These are phyloP conservation scores for Limnephilus marmoratus DNA, from an alignment of 2,888 invertebrate genomes.

Conservation along the genomic window DNA sequence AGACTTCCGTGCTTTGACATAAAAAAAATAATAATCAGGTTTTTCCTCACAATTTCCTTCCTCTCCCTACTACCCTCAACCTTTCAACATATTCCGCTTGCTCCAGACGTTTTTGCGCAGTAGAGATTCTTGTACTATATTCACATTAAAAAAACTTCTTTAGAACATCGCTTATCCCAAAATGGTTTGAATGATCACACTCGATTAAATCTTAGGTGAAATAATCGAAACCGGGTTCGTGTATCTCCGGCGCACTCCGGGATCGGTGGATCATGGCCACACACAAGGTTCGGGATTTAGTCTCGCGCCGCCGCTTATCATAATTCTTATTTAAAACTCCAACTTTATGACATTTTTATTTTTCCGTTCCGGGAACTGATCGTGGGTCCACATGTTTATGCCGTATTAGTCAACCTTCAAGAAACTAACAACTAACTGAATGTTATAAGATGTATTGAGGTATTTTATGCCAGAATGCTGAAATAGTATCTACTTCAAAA, in stretches of 20 bases:
- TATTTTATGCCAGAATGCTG: neutral
- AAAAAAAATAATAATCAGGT: no score
- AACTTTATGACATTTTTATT: constrained; percentile 65
- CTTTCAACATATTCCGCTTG: no score
- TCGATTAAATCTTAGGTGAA: neutral
- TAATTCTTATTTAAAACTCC: constrained; percentile 65
- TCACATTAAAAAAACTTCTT: neutral
- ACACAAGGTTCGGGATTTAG: constrained; percentile 63
- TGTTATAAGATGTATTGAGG: neutral
- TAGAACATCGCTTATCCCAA: neutral
- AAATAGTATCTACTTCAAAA: neutral
- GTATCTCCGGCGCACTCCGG: constrained; percentile 52
- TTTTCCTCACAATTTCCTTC: no score
- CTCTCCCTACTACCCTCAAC: no score
- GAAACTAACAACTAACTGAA: neutral
- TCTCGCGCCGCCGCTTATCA: constrained; percentile 62
- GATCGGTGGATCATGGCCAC: constrained; percentile 62
- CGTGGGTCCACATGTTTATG: constrained; percentile 64
- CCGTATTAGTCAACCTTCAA: constrained; percentile 59
- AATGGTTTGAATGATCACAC: neutral
- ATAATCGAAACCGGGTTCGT: constrained; percentile 42
- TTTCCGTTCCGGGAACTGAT: constrained; percentile 64
- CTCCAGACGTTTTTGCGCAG: no score
- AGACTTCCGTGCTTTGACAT: no score
- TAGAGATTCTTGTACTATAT: no score